These are phyloP conservation scores for Cyclura pinguis DNA, from an alignment of 2,797 vertebrate genomes.

Conservation along the genomic window DNA sequence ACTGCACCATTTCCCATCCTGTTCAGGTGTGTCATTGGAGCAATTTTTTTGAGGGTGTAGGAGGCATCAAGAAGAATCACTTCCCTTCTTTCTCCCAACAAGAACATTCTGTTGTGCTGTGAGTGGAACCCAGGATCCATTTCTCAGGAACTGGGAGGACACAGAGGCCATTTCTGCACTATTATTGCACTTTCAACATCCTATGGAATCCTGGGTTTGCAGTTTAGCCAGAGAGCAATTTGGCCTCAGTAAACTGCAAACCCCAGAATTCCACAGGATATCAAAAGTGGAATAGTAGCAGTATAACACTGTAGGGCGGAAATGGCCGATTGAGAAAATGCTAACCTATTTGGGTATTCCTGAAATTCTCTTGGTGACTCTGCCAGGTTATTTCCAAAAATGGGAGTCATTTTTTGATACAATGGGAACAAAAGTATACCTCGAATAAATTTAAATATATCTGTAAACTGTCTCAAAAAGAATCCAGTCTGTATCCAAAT, in stretches of 20 bases:
- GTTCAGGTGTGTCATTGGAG: not conserved
- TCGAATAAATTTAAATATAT: not conserved
- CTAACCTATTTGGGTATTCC: not conserved
- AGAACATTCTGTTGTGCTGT: not conserved
- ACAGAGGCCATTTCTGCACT: no score
- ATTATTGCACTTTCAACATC: no score
- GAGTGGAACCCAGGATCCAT: not conserved
- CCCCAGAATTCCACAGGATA: no score
- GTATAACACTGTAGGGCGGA: no score
- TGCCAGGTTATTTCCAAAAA: slow-evolving; percentile 31
- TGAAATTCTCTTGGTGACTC: not conserved
- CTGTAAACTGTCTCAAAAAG: not conserved
- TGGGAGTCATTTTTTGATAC: slow-evolving; percentile 35
- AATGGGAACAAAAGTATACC: not conserved
- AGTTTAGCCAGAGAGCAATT: no score
- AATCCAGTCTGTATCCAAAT: not conserved
- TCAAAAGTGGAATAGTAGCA: no score
- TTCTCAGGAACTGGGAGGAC: not conserved
- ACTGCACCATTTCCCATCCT: no score
- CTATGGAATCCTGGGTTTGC: no score
- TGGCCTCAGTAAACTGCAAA: no score
- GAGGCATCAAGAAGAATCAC: not conserved
- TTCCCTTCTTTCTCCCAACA: not conserved
- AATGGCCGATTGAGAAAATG: not conserved
- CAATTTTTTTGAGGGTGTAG: not conserved